These are phyloP conservation scores for Eulemur mongoz DNA, from an alignment of 2,797 vertebrate species.

Conservation along the genomic window DNA sequence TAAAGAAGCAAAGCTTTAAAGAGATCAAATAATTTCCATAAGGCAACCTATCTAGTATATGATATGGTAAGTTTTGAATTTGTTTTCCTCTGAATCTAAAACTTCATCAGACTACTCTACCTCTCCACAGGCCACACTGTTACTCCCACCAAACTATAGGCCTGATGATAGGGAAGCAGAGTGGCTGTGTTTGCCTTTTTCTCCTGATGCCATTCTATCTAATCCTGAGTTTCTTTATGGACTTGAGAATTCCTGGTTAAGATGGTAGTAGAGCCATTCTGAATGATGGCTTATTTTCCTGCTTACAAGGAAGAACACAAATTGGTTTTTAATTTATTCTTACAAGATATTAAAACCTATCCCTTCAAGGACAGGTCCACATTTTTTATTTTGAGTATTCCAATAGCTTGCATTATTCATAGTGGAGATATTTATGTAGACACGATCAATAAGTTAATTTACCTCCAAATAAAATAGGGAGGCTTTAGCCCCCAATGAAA, in stretches of 20 bases:
- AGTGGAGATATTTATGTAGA: constrained; percentile 74
- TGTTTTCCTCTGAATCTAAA: not conserved
- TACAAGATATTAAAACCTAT: constrained; percentile 70
- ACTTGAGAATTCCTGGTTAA: not conserved
- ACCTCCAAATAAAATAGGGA: constrained; percentile 80
- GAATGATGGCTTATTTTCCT: constrained; percentile 43
- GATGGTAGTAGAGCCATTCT: constrained; percentile 30
- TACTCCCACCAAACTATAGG: not conserved
- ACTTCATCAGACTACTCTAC: not conserved
- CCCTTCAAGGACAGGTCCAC: constrained; percentile 68
- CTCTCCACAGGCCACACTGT: not conserved
- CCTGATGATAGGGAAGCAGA: not conserved
- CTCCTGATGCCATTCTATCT: not conserved
- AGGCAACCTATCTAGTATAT: not conserved
- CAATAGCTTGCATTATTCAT: constrained; percentile 79
- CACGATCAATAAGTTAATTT: constrained; percentile 84
- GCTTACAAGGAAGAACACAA: constrained; percentile 36
- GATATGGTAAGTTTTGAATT: not conserved
- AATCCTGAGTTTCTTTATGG: constrained; percentile 42
- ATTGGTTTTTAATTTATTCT: constrained; percentile 66
- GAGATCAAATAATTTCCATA: not conserved
- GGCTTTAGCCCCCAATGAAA: constrained; percentile 61
- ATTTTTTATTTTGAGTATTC: constrained; percentile 76
- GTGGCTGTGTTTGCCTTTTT: not conserved
- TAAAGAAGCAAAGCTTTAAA: not conserved